phyloP scores from a whole-genome alignment of 2,888 invertebrate species.

The Rhingia campestris region DNA sequence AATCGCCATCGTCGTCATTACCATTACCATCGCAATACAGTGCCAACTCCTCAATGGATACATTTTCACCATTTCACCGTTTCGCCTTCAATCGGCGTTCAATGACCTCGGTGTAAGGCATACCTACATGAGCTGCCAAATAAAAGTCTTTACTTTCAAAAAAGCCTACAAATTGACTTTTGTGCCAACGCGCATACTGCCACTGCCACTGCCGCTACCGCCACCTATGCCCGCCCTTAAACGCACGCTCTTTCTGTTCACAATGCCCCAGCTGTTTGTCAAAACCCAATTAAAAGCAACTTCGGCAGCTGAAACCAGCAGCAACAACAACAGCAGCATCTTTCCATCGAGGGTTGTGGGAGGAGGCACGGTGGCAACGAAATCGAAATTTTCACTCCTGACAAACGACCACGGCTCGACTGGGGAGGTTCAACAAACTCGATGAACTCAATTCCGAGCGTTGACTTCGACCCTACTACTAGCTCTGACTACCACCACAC shows the following conservation, averaged over 20 bases:
- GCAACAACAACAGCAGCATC: slow-evolving; percentile 33
- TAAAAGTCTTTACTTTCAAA: slow-evolving; percentile 59
- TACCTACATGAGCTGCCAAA: slow-evolving; percentile 32
- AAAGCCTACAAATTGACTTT: slow-evolving; percentile 64
- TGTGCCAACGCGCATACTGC: slow-evolving; percentile 44
- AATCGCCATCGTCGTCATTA: background rate
- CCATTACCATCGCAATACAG: background rate
- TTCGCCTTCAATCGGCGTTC: slow-evolving; percentile 60
- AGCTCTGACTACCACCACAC: slow-evolving; percentile 40
- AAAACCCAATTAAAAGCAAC: slow-evolving; percentile 62
- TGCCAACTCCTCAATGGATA: slow-evolving; percentile 9
- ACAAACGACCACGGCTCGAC: slow-evolving; percentile 42
- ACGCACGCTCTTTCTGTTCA: slow-evolving; percentile 1
- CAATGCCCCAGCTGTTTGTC: slow-evolving; percentile 60
- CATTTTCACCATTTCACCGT: slow-evolving; percentile 51
- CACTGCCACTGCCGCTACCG: slow-evolving; percentile 17
- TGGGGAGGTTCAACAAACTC: slow-evolving; percentile 69
- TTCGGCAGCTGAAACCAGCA: slow-evolving; percentile 57
- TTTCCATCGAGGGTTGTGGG: slow-evolving; percentile 14
- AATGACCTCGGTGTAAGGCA: slow-evolving; percentile 60
- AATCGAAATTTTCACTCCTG: slow-evolving; percentile 71
- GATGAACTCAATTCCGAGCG: slow-evolving; percentile 70
- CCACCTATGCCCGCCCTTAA: slow-evolving; percentile 50
- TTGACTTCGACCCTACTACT: slow-evolving; percentile 71
- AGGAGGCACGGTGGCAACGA: slow-evolving; percentile 18